These are phyloP conservation scores for Fragum sueziense DNA, from an alignment of 2,888 invertebrate genomes.

Conservation along the genomic window DNA sequence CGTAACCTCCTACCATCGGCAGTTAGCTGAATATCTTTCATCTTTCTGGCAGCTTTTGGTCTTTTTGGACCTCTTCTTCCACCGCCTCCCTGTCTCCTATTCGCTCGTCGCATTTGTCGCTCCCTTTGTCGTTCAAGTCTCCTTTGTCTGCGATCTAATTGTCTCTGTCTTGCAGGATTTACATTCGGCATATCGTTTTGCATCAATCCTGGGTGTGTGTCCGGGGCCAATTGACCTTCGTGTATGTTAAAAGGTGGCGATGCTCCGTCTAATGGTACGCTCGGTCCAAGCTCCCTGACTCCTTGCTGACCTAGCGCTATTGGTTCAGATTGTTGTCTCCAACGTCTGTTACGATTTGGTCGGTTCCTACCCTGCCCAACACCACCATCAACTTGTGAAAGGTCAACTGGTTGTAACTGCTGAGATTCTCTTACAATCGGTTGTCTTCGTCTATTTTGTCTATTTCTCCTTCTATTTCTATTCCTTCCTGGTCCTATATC, in stretches of 20 bases:
- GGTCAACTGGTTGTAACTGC: neutral
- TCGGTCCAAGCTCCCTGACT: neutral
- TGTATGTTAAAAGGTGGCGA: neutral
- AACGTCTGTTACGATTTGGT: neutral
- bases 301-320: neutral
- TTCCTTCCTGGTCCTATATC: neutral
- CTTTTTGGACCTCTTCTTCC: neutral
- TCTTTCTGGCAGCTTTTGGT: neutral
- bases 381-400: neutral
- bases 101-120: neutral
- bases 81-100: neutral
- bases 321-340: no score
- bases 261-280: neutral
- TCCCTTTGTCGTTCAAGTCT: neutral
- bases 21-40: neutral
- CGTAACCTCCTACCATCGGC: neutral
- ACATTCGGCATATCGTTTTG: neutral
- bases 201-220: neutral
- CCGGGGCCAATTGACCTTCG: neutral
- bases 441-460: neutral
- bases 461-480: neutral
- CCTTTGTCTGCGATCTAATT: neutral
- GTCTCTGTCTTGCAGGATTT: neutral
- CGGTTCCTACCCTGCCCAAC: neutral
- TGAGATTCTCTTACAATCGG: neutral